phyloP scores from a whole-genome alignment of 1,140 invertebrate species.

The Tetramorium simillimum region DNA sequence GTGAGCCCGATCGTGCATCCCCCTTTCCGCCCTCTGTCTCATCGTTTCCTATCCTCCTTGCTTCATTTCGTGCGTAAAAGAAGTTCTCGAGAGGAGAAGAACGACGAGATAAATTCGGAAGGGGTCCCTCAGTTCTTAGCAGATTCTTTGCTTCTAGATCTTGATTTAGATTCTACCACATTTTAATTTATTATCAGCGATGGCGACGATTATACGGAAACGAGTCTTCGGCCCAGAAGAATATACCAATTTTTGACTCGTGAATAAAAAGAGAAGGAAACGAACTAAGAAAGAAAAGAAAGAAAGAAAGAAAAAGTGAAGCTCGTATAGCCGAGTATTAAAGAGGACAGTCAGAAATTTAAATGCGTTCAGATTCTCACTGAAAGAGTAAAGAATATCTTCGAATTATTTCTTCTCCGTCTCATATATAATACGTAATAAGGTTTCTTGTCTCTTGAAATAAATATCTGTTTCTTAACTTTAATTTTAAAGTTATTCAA shows the following conservation, averaged over 20 bases:
- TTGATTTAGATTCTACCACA: slow-evolving; percentile 63
- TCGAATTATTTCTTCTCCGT: not conserved
- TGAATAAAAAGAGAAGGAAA: slow-evolving; percentile 7
- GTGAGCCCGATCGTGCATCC: slow-evolving; percentile 71
- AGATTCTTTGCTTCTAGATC: slow-evolving; percentile 39
- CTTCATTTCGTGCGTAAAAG: slow-evolving; percentile 48
- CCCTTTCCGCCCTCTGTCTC: slow-evolving; percentile 52
- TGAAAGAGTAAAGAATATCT: not conserved
- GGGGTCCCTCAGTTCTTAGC: slow-evolving; percentile 2
- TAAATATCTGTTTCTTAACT: not conserved
- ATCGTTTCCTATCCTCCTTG: not conserved
- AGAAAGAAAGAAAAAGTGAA: not conserved
- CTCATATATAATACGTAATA: not conserved
- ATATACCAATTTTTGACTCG: not conserved
- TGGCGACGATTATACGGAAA: slow-evolving; percentile 61
- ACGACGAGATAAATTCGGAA: slow-evolving; percentile 64
- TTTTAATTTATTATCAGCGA: slow-evolving; percentile 72
- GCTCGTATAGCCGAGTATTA: not conserved
- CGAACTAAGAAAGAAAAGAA: not conserved
- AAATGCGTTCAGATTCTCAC: not conserved
- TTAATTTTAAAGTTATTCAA: not conserved
- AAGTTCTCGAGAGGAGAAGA: slow-evolving; percentile 43
- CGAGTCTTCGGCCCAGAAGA: slow-evolving; percentile 13
- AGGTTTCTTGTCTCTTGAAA: not conserved
- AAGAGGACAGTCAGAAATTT: not conserved